Evolutionary conservation across 2,888 invertebrate genomes (phyloP).

Genomic region (Horisme vitalbata): DNA sequence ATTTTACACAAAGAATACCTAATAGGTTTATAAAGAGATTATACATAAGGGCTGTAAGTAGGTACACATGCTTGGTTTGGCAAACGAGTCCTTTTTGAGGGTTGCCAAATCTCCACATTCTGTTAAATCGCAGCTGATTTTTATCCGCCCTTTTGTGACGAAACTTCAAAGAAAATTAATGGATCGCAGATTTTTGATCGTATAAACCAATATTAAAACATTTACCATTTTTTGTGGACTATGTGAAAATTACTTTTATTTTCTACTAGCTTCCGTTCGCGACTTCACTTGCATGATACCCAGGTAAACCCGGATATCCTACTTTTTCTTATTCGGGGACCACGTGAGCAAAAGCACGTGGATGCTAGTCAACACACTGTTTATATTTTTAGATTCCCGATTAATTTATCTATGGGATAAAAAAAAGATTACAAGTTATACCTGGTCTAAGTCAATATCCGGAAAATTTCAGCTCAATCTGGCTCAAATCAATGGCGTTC

Average conservation of each 20-base stretch:
- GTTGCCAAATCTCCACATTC: slow-evolving; percentile 44
- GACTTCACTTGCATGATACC: too few species aligned
- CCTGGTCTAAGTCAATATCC: too few species aligned
- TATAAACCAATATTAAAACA: slow-evolving; percentile 13
- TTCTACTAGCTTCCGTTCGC: too few species aligned
- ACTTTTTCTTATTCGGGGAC: too few species aligned
- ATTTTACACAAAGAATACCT: slow-evolving; percentile 1
- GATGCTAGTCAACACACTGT: too few species aligned
- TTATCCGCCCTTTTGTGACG: slow-evolving; percentile 52
- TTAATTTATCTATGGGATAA: too few species aligned
- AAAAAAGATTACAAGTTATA: too few species aligned
- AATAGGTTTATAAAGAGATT: slow-evolving; percentile 24
- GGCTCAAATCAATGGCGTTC: too few species aligned
- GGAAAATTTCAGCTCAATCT: too few species aligned
- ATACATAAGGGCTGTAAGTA: slow-evolving; percentile 39
- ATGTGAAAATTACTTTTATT: not conserved
- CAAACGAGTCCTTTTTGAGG: slow-evolving; percentile 48
- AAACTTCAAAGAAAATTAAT: slow-evolving; percentile 47
- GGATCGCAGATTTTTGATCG: slow-evolving; percentile 34
- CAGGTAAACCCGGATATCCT: too few species aligned
- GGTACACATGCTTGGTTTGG: slow-evolving; percentile 40
- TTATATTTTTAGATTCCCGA: too few species aligned
- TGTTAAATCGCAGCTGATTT: slow-evolving; percentile 54
- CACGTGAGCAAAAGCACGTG: too few species aligned
- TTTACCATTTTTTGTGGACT: slow-evolving; percentile 16